Evolutionary conservation across 2,888 invertebrate genomes (phyloP).

Genomic region (Pomacea canaliculata): DNA sequence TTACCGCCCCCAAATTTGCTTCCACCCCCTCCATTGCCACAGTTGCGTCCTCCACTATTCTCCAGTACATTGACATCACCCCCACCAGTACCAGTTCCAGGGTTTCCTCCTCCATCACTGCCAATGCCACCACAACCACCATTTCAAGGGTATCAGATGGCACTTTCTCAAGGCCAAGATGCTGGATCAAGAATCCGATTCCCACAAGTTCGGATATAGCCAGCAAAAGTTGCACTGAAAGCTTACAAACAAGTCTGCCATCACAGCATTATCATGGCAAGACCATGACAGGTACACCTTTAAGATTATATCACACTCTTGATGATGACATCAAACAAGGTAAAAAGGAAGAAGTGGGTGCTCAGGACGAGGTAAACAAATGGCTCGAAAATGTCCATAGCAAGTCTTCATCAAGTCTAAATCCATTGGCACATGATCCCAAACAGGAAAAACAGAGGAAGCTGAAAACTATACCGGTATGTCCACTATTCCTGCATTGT

Average conservation of each 20-base stretch:
- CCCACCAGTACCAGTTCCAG: slow-evolving; percentile 13
- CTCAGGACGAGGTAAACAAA: slow-evolving; percentile 6
- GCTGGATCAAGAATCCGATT: neutral
- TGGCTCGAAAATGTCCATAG: slow-evolving; percentile 3
- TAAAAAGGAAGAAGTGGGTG: neutral
- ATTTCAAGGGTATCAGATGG: neutral
- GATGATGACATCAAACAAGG: neutral
- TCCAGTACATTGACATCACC: slow-evolving; percentile 6
- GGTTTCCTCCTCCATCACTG: slow-evolving; percentile 1
- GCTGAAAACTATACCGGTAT: no score
- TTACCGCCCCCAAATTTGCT: neutral
- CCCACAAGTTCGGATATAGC: no score
- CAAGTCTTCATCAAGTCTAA: no score
- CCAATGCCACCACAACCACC: neutral
- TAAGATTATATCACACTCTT: no score
- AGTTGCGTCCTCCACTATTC: neutral
- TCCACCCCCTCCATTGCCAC: slow-evolving; percentile 4
- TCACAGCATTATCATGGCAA: no score
- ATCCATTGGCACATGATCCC: no score
- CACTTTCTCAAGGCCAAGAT: no score
- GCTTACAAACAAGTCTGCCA: no score
- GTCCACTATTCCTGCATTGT: no score
- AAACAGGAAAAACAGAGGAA: no score
- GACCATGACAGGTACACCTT: no score
- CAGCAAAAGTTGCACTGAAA: no score